Base-by-base conservation (phyloP, 2,113 vertebrate genomes). In the Oostethus manadensis region DNA sequence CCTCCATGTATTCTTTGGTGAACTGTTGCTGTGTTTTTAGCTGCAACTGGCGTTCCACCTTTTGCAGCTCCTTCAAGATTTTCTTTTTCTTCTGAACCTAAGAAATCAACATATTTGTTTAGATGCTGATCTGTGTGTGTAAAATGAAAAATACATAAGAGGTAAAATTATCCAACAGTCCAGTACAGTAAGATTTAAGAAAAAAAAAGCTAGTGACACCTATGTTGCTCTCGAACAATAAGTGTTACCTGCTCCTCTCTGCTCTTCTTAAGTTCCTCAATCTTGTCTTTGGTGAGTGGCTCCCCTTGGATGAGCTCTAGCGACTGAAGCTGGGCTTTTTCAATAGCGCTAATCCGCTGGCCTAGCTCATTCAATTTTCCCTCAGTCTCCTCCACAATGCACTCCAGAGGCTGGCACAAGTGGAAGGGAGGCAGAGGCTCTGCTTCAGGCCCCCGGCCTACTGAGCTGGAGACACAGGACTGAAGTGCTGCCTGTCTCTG, bases 1-100 rank as follows among this genome's bases (percentile, higher is more conserved):
- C 94, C 89, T 98, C 97, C 94, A 97, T 92, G 91, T 95, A 98
- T 91, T 99, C 96, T 97, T 98, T 98, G 94, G 94, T 98, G 93
- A 99, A 94, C 87, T 99, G 96, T 91, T 98, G 96, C 71, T 98
- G 95, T 74, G 96, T 98, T 94, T 99, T 99, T 85, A 98, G 92
- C 90, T 98, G 96, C 84, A 98, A 92, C 87, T 98, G 96, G 82
- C 96, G 94, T 88, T 99, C 97, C 78, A 99, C 97, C 89, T 98
- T 98, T 89, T 99, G 97, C 76, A 99, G 91, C 88, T 99, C 97
- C 90, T 99, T 98, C 82, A 99, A 84, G 89, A 98, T 99, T 91
- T 97, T 98, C 92, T 99, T 98, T 90, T 99, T 99, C 91, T 99
- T 99, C 91, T 99, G 97, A 72, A 98, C 95, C 87, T 88, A 70